phyloP scores from a whole-genome alignment of 2,888 invertebrate genomes.

The Shargacucullia verbasci region DNA sequence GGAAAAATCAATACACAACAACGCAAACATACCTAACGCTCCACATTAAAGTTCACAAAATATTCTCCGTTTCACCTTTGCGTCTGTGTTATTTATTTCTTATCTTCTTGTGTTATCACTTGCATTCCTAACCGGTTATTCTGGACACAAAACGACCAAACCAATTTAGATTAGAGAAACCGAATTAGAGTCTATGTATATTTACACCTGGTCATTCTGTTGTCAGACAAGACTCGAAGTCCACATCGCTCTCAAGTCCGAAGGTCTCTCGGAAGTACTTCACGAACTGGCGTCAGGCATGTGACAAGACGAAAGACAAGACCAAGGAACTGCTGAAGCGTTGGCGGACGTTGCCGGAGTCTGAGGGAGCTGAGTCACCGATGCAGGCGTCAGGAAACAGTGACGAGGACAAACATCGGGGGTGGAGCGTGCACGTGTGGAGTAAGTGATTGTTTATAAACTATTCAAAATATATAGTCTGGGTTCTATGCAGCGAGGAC shows the following conservation, averaged over 20 bases:
- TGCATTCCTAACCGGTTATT: too few relatives aligned
- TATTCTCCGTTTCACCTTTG: constrained; percentile 4
- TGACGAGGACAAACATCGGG: constrained; percentile 86
- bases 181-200: too few relatives aligned
- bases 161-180: too few relatives aligned
- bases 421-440: constrained; percentile 94
- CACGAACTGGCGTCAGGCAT: constrained; percentile 93
- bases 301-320: constrained; percentile 93
- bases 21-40: constrained; percentile 9
- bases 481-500: too few relatives aligned
- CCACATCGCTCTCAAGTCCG: constrained; percentile 78
- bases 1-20: constrained; percentile 44
- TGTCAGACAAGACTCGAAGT: constrained; percentile 83
- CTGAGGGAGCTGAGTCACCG: constrained; percentile 76
- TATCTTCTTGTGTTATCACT: too few relatives aligned
- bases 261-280: constrained; percentile 92
- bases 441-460: constrained; percentile 84
- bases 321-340: constrained; percentile 92
- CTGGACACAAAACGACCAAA: too few relatives aligned
- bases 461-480: too few relatives aligned
- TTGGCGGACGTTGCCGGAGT: constrained; percentile 91
- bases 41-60: constrained; percentile 19
- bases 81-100: background rate
- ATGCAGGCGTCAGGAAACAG: constrained; percentile 77
- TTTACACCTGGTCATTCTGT: constrained; percentile 26